Base-by-base conservation (phyloP, 2,797 vertebrate species). In the Gymnodraco acuticeps region DNA sequence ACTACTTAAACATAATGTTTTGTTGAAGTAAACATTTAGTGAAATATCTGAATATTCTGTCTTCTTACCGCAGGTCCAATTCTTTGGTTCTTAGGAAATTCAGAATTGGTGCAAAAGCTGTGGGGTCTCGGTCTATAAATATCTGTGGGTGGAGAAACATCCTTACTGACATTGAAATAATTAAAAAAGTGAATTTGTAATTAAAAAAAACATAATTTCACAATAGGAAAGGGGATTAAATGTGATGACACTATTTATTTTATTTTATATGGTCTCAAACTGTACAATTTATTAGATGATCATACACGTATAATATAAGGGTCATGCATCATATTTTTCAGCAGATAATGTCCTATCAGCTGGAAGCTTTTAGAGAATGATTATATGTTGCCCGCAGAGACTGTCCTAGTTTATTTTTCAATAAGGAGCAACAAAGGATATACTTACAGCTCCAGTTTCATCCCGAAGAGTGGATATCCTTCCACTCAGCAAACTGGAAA, bases 401-500 rank as follows among this genome's bases (percentile, higher is more conserved):
- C 47, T 78, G 70, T 43, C 38, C 76, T 60, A 43, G 9, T 27
- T 27, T 72, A 83, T 64, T 38, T 50, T 73, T 41, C 7, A 70
- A 68, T n/a, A 61, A 65, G 45, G 70, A 67, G 68, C 47, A 70
- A 85, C 62, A 75, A 74, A 75, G n/a, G 45, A 43, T 78, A 52
- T 94, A 98, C 98, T 99, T 88, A 99, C 98, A 89, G 98, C 98
- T 97, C 98, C 98, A 95, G 98, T 99, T 96, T 99, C 98, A 95
- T 99, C 98, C 83, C 98, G 96, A 78, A 99, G 96, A 54, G 97
- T 98, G 78, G 98, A 99, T 94, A 99, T 99, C 95, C 98, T 97
- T 90, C 98, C 98, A 88, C 98, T 99, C 83, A 99, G 96, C 92
- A 99, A 97, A 94, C 98, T 99, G 89, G 59, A 96, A 96, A 73